Base-by-base conservation (phyloP, 2,797 vertebrate species). In the Synaphobranchus kaupii region DNA sequence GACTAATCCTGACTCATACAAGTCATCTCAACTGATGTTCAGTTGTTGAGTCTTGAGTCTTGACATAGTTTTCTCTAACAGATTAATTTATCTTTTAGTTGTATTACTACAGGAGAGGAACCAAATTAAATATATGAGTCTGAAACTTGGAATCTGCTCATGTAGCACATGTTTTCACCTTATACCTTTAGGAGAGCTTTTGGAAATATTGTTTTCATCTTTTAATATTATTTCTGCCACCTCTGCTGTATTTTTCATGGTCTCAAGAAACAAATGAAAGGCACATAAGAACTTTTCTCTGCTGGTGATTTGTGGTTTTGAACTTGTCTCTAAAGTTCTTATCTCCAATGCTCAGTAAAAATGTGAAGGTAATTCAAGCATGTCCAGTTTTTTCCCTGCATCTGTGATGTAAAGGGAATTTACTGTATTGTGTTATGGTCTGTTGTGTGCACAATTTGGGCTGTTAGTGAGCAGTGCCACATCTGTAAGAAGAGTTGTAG, bases 11-110 rank as follows among this genome's bases (percentile, higher is more conserved):
- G 86, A 31, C 58, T 5, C 25, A 48, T 31, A 84, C 66, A 17
- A 66, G 60, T 60, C 68, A 39, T 39, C 39, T 39, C 93, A 92
- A 94, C 93, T 91, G 91, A 90, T 89, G 90, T 93, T 94, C 91
- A 91, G 94, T 94, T 90, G 83, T 60, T 39, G 39, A 39, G 39
- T 39, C 39, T 39, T 39, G 39, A 39, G 39, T 87, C 58, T 20
- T 60, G 58, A 68, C 63, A 68, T 28, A 68, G 63, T 28, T 60
- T 60, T 60, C 15, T 60, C 20, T 20, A 12, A 22, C 25, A 68
- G 25, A 68, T 68, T 68, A 7, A 13, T 68, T n/a, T 8, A 4
- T 68, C 7, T 68, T 25, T n/a, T 68, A 28, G 5, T 68, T 28
- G 63, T 68, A 28, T 68, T 68, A 13, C 63, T 5, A 28, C 25